These are phyloP conservation scores for Pangasianodon gigas DNA, from an alignment of 2,113 vertebrate genomes.

Conservation along the genomic window DNA sequence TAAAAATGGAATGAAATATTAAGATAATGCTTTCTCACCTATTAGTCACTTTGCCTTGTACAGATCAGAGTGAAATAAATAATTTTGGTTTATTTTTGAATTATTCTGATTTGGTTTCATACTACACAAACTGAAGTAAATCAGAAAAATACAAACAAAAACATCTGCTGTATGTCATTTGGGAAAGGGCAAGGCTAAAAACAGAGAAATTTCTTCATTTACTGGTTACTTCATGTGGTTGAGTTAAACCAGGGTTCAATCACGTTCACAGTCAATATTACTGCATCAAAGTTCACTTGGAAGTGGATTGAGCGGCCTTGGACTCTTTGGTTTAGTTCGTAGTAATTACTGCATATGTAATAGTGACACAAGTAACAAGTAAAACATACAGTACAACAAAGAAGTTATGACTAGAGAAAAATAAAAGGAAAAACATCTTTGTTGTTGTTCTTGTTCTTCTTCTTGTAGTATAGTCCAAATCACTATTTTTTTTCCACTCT, in stretches of 20 bases:
- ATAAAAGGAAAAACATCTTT: not conserved
- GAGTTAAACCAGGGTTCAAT: not conserved
- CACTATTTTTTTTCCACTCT: not conserved
- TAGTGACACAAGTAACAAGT: not conserved
- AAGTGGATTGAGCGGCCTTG: not conserved
- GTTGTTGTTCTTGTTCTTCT: not conserved
- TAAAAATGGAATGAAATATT: not conserved
- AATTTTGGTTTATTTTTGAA: not conserved
- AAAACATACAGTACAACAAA: not conserved
- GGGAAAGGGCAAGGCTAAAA: not conserved
- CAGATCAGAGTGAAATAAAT: not conserved
- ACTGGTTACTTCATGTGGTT: not conserved
- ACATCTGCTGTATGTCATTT: conserved; percentile 10
- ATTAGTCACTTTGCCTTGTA: not conserved
- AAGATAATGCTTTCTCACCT: not conserved
- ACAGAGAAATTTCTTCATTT: not conserved
- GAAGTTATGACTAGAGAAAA: not conserved
- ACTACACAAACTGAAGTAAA: not conserved
- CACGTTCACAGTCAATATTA: not conserved
- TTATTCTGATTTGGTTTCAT: not conserved
- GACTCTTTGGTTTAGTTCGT: not conserved
- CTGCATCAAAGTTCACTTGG: not conserved
- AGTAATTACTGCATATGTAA: not conserved
- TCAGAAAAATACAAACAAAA: not conserved
- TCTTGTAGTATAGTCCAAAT: not conserved